A percentile compares a stretch with the other conserved stretches of the same genome.
These are phyloP conservation scores for Agonum fuliginosum DNA, from an alignment of 2,888 invertebrate genomes.

Conservation along the genomic window DNA sequence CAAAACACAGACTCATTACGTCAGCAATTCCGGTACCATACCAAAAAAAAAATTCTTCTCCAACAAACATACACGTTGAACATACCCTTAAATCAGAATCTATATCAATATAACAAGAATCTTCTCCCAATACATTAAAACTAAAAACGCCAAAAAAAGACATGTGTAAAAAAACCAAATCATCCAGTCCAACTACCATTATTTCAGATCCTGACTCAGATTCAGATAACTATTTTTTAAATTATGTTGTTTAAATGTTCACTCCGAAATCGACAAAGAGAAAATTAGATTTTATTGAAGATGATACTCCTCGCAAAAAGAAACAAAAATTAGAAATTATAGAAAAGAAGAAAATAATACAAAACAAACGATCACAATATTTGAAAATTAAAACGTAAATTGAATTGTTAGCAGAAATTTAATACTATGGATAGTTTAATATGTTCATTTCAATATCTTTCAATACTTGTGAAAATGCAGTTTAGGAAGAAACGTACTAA, in stretches of 20 bases:
- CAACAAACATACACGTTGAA: not conserved
- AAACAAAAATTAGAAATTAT: not conserved
- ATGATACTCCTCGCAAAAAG: slow-evolving; percentile 4
- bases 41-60: not conserved
- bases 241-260: not conserved
- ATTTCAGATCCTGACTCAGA: not conserved
- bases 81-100: not conserved
- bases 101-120: not conserved
- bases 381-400: slow-evolving; percentile 27
- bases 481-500: not conserved
- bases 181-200: not conserved
- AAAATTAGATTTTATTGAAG: not conserved
- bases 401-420: not conserved
- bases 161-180: no score
- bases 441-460: not conserved
- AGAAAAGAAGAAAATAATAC: not conserved
- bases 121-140: not conserved
- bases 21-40: not conserved
- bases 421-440: slow-evolving; percentile 18
- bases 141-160: not conserved
- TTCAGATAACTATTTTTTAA: not conserved
- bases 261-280: not conserved
- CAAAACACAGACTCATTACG: not conserved
- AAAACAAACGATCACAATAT: slow-evolving; percentile 2
- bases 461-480: slow-evolving; percentile 28